phyloP scores from a whole-genome alignment of 2,797 vertebrate genomes.

The Threskiornis aethiopicus region DNA sequence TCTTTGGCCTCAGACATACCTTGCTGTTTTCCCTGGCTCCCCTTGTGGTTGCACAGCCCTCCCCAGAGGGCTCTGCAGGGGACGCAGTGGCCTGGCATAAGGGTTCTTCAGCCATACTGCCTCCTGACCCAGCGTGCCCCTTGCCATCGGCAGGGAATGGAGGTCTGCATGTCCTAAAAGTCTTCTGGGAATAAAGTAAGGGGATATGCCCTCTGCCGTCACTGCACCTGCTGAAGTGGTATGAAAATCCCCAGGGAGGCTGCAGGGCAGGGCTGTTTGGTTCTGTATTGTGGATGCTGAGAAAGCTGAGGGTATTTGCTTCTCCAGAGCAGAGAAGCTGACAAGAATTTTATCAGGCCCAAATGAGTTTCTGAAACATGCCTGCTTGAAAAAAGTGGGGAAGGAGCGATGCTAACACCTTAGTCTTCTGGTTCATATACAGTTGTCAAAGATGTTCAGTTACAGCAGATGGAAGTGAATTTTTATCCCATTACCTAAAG shows the following conservation, averaged over 20 bases:
- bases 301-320: not conserved
- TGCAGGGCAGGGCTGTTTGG: not conserved
- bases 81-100: not conserved
- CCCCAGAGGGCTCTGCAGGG: not conserved
- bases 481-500: not conserved
- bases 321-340: not conserved
- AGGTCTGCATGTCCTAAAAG: not conserved
- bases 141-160: not conserved
- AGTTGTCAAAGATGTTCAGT: not conserved
- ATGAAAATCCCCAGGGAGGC: not conserved
- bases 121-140: not conserved
- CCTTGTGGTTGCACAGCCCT: not conserved
- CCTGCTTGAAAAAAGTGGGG: not conserved
- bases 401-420: not conserved
- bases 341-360: not conserved
- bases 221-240: not conserved
- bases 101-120: not conserved
- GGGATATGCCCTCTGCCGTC: not conserved
- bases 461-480: not conserved
- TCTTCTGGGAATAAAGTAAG: constrained; percentile 3
- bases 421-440: not conserved
- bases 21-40: not conserved
- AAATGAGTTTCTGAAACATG: not conserved
- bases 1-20: not conserved
- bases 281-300: not conserved